phyloP scores from a whole-genome alignment of 2,113 vertebrate species.

The Mobula hypostoma region DNA sequence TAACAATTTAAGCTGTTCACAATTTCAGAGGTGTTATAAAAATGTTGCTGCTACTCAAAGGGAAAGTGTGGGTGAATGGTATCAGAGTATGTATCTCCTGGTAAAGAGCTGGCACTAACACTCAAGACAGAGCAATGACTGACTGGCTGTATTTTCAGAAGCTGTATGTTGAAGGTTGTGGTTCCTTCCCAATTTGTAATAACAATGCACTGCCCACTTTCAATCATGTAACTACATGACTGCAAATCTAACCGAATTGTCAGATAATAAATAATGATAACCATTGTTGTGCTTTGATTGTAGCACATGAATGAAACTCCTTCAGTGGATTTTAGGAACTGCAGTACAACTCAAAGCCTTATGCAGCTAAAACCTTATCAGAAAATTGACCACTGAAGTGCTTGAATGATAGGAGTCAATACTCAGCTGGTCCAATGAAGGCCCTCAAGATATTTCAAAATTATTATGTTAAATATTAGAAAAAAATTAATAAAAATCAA shows the following conservation, averaged over 20 bases:
- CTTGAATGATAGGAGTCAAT: neutral
- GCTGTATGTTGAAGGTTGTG: neutral
- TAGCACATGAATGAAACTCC: neutral
- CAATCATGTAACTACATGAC: neutral
- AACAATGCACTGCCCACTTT: neutral
- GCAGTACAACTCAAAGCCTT: slow-evolving; percentile 3
- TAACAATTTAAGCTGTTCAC: too few species aligned
- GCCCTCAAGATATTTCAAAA: neutral
- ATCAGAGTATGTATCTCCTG: neutral
- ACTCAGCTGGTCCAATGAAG: neutral
- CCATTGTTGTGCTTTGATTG: neutral
- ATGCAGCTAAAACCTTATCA: neutral
- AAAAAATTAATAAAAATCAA: neutral
- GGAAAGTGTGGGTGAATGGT: neutral
- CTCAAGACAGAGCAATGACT: neutral
- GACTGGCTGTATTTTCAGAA: neutral
- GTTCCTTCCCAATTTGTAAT: neutral
- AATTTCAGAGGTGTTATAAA: too few species aligned
- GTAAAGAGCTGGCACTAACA: neutral
- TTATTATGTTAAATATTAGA: neutral
- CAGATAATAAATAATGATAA: neutral
- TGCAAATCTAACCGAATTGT: slow-evolving; percentile 10
- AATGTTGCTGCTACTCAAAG: neutral
- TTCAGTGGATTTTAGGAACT: slow-evolving; percentile 7
- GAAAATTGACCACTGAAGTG: slow-evolving; percentile 3